A percentile compares a stretch with the other conserved stretches of the same genome.
Evolutionary conservation across 2,888 invertebrate species (phyloP).

Genomic region (Sesia apiformis): DNA sequence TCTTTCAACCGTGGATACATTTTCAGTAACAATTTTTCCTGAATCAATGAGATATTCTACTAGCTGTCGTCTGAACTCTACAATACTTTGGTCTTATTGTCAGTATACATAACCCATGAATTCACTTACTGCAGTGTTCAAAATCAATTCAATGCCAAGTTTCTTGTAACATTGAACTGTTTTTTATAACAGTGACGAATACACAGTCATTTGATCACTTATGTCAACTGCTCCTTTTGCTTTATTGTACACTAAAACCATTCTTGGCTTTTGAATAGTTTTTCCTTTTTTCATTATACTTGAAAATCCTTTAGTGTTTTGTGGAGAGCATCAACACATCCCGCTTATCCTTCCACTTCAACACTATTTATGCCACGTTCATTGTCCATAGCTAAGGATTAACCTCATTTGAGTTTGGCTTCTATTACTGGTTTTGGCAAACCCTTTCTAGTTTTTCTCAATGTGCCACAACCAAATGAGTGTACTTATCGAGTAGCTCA

Average conservation of each 20-base stretch:
- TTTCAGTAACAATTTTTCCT: neutral
- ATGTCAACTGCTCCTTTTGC: constrained; percentile 5
- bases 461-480: constrained; percentile 28
- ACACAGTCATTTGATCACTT: constrained; percentile 7
- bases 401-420: constrained; percentile 22
- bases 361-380: constrained; percentile 18
- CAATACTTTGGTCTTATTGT: neutral
- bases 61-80: neutral
- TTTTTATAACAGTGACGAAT: constrained; percentile 5
- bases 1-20: neutral
- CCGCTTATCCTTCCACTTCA: constrained; percentile 20
- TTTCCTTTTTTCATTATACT: neutral
- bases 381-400: constrained; percentile 20
- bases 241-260: constrained; percentile 12
- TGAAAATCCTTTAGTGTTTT: constrained; percentile 7
- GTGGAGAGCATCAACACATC: constrained; percentile 15
- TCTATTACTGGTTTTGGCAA: constrained; percentile 24
- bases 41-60: neutral
- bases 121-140: neutral
- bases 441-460: constrained; percentile 25
- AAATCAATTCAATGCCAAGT: neutral
- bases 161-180: neutral
- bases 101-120: neutral
- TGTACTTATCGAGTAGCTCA: constrained; percentile 21
- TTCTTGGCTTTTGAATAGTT: constrained; percentile 4